Evolutionary conservation across 2,113 vertebrate genomes (phyloP).

Genomic region (Laticauda laticaudata): DNA sequence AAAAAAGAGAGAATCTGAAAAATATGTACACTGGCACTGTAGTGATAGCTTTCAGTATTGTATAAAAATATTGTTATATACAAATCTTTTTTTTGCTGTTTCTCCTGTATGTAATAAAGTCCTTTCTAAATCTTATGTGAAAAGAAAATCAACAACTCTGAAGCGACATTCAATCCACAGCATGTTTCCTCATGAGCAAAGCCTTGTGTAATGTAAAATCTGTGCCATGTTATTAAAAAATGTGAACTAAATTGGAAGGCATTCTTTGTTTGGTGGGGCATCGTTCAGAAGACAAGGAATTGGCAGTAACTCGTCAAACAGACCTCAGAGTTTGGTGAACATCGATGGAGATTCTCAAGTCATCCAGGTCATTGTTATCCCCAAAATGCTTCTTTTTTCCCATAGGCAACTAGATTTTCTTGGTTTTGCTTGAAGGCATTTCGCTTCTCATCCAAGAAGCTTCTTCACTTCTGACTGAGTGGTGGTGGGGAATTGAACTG

Average conservation of each 20-base stretch:
- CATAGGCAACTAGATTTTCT: too few relatives aligned
- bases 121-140: slow-evolving; percentile 94
- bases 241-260: slow-evolving; percentile 87
- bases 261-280: slow-evolving; percentile 73
- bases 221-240: slow-evolving; percentile 99
- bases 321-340: neutral
- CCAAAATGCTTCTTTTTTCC: too few relatives aligned
- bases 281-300: neutral
- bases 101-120: slow-evolving; percentile 93
- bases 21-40: slow-evolving; percentile 89
- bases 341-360: too few relatives aligned
- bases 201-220: slow-evolving; percentile 97
- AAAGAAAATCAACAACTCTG: slow-evolving; percentile 68
- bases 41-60: slow-evolving; percentile 96
- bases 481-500: too few relatives aligned
- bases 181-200: slow-evolving; percentile 96
- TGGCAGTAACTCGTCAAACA: neutral
- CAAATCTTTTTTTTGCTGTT: slow-evolving; percentile 89
- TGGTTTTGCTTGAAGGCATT: too few relatives aligned
- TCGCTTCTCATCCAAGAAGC: too few relatives aligned
- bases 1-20: slow-evolving; percentile 44
- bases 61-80: slow-evolving; percentile 94
- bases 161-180: slow-evolving; percentile 93
- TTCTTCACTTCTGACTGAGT: too few relatives aligned
- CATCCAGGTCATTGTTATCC: too few relatives aligned